Conservation (phyloP, 2,113 vertebrate genomes). For the Carlito syrichta region DNA sequence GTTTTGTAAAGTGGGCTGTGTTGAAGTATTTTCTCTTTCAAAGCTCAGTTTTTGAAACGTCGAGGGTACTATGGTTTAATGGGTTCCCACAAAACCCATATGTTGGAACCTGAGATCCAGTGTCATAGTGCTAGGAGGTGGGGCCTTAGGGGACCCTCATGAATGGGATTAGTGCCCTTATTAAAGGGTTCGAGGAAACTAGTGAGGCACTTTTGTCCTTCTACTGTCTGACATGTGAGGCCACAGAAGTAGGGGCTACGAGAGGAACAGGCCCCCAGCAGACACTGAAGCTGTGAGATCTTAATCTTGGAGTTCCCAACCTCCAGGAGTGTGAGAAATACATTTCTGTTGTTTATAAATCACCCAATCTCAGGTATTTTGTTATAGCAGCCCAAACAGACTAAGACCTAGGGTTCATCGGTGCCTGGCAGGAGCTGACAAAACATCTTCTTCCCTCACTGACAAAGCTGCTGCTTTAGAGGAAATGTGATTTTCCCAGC, state of each 20-base stretch:
- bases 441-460: rapidly evolving
- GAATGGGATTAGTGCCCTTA: not conserved
- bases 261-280: not conserved
- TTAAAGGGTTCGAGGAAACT: not conserved
- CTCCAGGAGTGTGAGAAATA: not conserved
- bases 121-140: not conserved
- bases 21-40: not conserved
- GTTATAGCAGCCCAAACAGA: not conserved
- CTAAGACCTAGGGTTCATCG: not conserved
- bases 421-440: no score
- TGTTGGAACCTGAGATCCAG: not conserved
- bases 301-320: not conserved
- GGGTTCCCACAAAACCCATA: not conserved
- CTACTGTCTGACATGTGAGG: not conserved
- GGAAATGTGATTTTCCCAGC: not conserved
- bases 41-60: not conserved
- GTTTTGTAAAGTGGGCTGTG: not conserved
- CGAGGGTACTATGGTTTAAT: not conserved
- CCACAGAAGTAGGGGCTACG: no score
- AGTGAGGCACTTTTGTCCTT: not conserved
- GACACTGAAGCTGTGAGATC: not conserved
- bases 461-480: not conserved
- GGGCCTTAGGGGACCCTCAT: no score
- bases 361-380: not conserved
- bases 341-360: not conserved